Evolutionary conservation across 2,888 invertebrate species (phyloP).

Genomic region (Heliconius aoede): DNA sequence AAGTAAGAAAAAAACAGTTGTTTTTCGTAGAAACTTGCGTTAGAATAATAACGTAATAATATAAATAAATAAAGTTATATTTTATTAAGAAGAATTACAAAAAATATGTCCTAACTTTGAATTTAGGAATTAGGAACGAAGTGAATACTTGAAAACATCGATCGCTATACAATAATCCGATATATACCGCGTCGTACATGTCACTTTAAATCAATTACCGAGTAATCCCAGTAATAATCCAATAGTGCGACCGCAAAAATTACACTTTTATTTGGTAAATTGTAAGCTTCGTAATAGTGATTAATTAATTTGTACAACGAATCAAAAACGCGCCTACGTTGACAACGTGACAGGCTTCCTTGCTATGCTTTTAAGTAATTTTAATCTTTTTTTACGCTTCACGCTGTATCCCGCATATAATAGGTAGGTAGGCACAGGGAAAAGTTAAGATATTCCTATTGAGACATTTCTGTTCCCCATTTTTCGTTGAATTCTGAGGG

Average conservation of each 20-base stretch:
- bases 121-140: constrained; percentile 1
- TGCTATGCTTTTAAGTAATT: background rate
- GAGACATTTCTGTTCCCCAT: no score
- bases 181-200: constrained; percentile 12
- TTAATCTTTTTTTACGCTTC: background rate
- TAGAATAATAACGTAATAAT: no score
- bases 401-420: no score
- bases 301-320: background rate
- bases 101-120: no score
- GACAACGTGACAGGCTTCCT: background rate
- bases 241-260: constrained; percentile 4
- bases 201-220: constrained; percentile 30
- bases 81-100: no score
- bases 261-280: background rate
- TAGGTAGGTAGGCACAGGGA: no score
- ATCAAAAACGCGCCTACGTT: constrained; percentile 9
- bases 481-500: no score
- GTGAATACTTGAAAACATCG: constrained; percentile 2
- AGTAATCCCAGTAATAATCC: constrained; percentile 34
- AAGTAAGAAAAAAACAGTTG: no score
- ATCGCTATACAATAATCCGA: background rate
- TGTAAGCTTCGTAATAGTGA: background rate
- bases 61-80: no score
- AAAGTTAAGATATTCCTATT: no score
- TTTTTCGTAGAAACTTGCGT: no score